A percentile compares a stretch with the other conserved stretches of the same genome.
Conservation (phyloP, 2,797 vertebrate species). For the Pipistrellus pipistrellus region DNA sequence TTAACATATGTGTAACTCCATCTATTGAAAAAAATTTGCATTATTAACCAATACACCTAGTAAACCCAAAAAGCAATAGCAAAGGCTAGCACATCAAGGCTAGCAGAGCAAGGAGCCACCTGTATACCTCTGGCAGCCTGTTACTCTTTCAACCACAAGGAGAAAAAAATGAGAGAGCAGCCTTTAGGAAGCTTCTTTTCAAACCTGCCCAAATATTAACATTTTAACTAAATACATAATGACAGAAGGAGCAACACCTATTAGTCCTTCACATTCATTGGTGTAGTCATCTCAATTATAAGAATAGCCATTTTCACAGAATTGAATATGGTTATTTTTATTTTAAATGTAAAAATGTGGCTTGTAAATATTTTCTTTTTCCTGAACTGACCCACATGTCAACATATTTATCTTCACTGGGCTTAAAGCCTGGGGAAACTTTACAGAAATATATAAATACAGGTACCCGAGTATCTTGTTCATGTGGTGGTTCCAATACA, state of each 20-base stretch:
- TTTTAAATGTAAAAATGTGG: conserved; percentile 15
- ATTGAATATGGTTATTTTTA: not conserved
- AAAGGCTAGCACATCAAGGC: not conserved
- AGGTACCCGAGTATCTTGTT: not conserved
- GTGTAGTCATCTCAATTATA: not conserved
- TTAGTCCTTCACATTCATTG: not conserved
- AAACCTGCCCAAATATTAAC: not conserved
- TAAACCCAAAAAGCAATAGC: not conserved
- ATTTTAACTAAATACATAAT: not conserved
- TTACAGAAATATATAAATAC: not conserved
- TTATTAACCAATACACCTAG: no score
- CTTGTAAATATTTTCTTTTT: conserved; percentile 29
- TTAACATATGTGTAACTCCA: no score
- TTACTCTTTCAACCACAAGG: not conserved
- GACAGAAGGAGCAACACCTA: not conserved
- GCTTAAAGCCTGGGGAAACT: not conserved
- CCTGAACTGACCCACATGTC: not conserved
- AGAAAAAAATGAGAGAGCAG: not conserved
- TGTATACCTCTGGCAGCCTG: not conserved
- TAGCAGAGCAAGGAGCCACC: not conserved
- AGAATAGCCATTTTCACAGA: not conserved
- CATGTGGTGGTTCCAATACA: not conserved
- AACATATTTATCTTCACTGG: not conserved
- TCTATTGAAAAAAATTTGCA: no score
- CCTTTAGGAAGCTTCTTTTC: not conserved